These are phyloP conservation scores for Ceratina calcarata DNA, from an alignment of 1,140 invertebrate genomes.

Conservation along the genomic window DNA sequence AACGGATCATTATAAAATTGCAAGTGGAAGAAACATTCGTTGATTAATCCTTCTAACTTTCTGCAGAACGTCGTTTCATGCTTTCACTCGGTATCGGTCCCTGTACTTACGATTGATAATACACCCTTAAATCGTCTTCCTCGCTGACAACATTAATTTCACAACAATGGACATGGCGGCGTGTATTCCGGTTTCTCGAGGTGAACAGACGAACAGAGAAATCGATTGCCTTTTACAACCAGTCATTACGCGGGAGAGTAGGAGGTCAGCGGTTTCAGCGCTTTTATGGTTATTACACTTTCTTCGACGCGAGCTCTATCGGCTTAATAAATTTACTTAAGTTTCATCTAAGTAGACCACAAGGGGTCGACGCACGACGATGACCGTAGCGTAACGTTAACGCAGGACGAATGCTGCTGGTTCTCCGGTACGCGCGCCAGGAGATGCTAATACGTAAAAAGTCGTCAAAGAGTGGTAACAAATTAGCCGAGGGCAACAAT, in stretches of 20 bases:
- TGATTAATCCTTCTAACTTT: conserved; percentile 5
- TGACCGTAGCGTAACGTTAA: conserved; percentile 47
- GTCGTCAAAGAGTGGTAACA: conserved; percentile 26
- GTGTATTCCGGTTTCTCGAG: neutral
- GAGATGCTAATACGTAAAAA: conserved; percentile 28
- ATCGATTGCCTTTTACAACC: conserved; percentile 7
- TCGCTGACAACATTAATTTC: neutral
- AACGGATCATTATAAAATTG: neutral
- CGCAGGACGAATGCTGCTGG: neutral
- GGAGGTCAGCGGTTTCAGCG: conserved; percentile 29
- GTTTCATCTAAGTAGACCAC: conserved; percentile 38
- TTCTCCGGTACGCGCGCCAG: neutral
- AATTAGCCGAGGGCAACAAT: conserved; percentile 40
- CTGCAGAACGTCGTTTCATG: neutral
- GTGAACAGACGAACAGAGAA: conserved; percentile 22
- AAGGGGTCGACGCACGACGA: conserved; percentile 54
- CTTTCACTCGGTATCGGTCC: neutral
- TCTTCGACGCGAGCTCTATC: conserved; percentile 24
- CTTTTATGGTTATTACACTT: conserved; percentile 46
- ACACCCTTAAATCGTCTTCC: neutral
- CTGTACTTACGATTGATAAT: neutral
- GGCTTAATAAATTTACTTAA: conserved; percentile 36
- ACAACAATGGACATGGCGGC: neutral
- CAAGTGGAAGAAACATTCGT: neutral
- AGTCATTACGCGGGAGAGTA: conserved; percentile 7